Percentiles rank a stretch among this genome's conserved stretches.
phyloP scores from a whole-genome alignment of 2,113 vertebrate genomes.

The Carettochelys insculpta region DNA sequence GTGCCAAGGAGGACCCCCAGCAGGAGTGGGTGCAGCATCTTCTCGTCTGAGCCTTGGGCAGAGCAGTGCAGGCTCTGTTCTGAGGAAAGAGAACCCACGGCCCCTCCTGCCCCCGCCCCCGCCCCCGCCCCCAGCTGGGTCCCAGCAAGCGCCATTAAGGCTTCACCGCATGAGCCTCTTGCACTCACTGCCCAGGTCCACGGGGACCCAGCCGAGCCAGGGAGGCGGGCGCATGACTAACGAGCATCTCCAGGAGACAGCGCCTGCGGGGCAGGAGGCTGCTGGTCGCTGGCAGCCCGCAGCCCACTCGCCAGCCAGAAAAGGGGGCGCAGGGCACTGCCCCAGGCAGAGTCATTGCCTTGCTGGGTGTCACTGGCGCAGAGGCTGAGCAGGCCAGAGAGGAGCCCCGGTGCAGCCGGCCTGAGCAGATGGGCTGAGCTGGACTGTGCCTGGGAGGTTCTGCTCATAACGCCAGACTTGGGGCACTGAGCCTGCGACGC shows the following conservation, averaged over 20 bases:
- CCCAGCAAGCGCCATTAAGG: conserved; percentile 63
- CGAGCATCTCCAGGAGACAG: background rate
- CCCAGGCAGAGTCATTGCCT: background rate
- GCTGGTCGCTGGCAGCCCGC: background rate
- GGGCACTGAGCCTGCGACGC: background rate
- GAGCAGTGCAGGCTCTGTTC: conserved; percentile 2
- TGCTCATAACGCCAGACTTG: background rate
- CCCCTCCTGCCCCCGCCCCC: conserved; percentile 59
- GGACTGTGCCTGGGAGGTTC: background rate
- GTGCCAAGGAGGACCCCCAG: background rate
- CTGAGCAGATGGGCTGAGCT: background rate
- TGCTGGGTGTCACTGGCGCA: background rate
- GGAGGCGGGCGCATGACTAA: conserved; percentile 18
- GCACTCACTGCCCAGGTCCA: conserved; percentile 14
- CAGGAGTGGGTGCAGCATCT: conserved; percentile 40
- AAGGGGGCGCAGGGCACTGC: background rate
- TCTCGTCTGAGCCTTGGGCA: background rate
- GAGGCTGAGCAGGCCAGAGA: background rate
- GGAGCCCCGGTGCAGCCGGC: background rate
- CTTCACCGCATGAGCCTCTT: conserved; percentile 13
- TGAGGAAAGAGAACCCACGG: conserved; percentile 53
- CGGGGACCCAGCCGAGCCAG: background rate
- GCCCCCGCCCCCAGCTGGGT: conserved; percentile 35
- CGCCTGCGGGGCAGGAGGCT: accelerated
- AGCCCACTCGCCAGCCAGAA: background rate